Conservation (phyloP, 2,797 vertebrate species). For the Oreochromis grahami region DNA sequence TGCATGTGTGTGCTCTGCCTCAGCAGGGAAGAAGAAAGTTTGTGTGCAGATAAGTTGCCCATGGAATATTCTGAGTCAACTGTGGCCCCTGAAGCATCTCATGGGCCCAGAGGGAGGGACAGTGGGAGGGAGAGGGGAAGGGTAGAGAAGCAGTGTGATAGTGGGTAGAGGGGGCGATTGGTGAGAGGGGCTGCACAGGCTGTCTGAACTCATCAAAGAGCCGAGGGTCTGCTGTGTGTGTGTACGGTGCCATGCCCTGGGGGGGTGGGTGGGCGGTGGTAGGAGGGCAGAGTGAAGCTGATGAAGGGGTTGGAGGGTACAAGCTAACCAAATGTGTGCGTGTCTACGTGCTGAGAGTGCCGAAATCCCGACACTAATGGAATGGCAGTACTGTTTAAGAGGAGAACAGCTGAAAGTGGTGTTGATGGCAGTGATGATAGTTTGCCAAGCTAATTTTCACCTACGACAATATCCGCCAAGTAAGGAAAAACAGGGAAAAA, state of each 20-base stretch:
- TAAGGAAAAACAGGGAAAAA: background rate
- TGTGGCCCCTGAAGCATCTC: constrained; percentile 55
- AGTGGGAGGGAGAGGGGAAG: constrained; percentile 21
- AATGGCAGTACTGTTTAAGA: background rate
- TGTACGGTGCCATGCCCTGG: constrained; percentile 41
- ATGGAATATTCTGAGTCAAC: constrained; percentile 71
- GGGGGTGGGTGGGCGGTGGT: background rate
- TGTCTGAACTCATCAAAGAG: constrained; percentile 72
- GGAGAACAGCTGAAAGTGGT: background rate
- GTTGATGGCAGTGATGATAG: background rate
- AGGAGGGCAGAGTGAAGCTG: constrained; percentile 29
- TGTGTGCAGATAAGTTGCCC: constrained; percentile 53
- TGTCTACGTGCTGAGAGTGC: constrained; percentile 24
- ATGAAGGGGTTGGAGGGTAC: constrained; percentile 44
- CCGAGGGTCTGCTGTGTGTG: constrained; percentile 40
- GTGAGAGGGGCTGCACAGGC: constrained; percentile 30
- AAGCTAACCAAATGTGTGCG: constrained; percentile 36
- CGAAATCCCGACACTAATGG: constrained; percentile 8
- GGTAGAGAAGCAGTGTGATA: constrained; percentile 34
- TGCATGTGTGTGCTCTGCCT: constrained; percentile 1
- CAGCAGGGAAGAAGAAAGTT: constrained; percentile 46
- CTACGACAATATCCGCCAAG: background rate
- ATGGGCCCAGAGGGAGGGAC: constrained; percentile 38
- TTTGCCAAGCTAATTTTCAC: background rate
- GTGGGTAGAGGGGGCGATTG: constrained; percentile 22